phyloP scores from a whole-genome alignment of 2,113 vertebrate genomes.

The Nibea albiflora region DNA sequence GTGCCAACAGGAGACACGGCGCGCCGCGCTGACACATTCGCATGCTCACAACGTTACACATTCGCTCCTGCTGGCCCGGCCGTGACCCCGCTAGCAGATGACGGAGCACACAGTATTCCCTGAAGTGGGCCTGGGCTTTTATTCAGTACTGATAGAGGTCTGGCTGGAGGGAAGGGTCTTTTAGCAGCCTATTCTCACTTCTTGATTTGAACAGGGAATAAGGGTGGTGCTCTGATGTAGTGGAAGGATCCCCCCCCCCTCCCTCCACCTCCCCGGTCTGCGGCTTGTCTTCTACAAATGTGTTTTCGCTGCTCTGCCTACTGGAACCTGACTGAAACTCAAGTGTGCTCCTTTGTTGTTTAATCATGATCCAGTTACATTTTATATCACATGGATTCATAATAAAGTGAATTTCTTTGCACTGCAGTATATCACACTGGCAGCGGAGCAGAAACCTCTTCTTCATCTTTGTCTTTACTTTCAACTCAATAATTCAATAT shows the following conservation, averaged over 20 bases:
- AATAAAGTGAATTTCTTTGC: slow-evolving; percentile 17
- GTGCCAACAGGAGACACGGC: slow-evolving; percentile 38
- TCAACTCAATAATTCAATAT: slow-evolving; percentile 13
- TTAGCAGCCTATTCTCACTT: slow-evolving; percentile 66
- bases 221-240: slow-evolving; percentile 38
- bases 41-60: slow-evolving; percentile 58
- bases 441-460: slow-evolving; percentile 8
- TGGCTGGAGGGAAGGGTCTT: slow-evolving; percentile 57
- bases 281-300: slow-evolving; percentile 34
- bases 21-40: slow-evolving; percentile 55
- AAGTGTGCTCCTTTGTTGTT: slow-evolving; percentile 13
- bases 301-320: slow-evolving; percentile 28
- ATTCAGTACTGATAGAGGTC: slow-evolving; percentile 41
- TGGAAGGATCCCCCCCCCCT: neutral
- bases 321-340: slow-evolving; percentile 6
- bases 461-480: neutral
- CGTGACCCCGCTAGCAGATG: slow-evolving; percentile 70
- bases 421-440: slow-evolving; percentile 1
- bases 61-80: slow-evolving; percentile 61
- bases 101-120: slow-evolving; percentile 69
- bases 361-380: slow-evolving; percentile 57
- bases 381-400: slow-evolving; percentile 43
- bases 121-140: slow-evolving; percentile 56
- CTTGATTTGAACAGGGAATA: slow-evolving; percentile 73
- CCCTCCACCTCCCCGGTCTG: slow-evolving; percentile 14